Evolutionary conservation across 2,797 vertebrate species (phyloP), one percentile per base, ranked within the genome.

Genomic region (Danio kyathit): DNA sequence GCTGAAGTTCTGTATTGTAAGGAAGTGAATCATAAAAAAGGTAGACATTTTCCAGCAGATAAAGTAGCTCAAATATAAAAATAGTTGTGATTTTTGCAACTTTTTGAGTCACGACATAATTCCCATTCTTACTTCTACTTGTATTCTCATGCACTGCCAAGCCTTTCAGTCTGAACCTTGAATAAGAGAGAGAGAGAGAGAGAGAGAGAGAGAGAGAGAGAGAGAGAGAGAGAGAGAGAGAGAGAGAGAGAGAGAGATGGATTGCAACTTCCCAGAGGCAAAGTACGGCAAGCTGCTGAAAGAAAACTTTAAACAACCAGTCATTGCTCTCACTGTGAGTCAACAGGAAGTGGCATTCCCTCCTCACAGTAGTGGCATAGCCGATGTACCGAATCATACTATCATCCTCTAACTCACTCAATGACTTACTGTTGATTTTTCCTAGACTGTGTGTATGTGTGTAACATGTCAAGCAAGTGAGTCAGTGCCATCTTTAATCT

Each of bases 291-390:
- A 48, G 14, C 41, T 48, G 19, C 43, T 59, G 41, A 67, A 48
- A 67, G 19, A 77, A 57, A 48, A 49, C 43, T 38, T 69, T 51
- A 59, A 69, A 78, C 76, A 79, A 52, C 72, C 21, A 74, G 51
- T 9, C 48, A 43, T 40, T n/a, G 60, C 64, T 79, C 38, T 41
- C n/a, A 8, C 12, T 74, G 75, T 92, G 90, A 94, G 87, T 93
- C 92, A 93, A 92, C 91, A 91, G 91, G 89, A 93, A 90, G 89
- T 84, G 19, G 81, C 82, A 81, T 83, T 83, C 51, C 65, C 86
- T 83, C 84, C 87, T 80, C 85, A 82, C 78, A 87, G 86, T 73
- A 74, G 86, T 67, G 69, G 86, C 90, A 90, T 86, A 86, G 80
- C 85, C 69, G 74, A 79, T 48, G 14, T 81, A 79, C 78, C 66